These are phyloP conservation scores for Orthonychiurus folsomi DNA, from an alignment of 2,888 invertebrate species.

Conservation along the genomic window DNA sequence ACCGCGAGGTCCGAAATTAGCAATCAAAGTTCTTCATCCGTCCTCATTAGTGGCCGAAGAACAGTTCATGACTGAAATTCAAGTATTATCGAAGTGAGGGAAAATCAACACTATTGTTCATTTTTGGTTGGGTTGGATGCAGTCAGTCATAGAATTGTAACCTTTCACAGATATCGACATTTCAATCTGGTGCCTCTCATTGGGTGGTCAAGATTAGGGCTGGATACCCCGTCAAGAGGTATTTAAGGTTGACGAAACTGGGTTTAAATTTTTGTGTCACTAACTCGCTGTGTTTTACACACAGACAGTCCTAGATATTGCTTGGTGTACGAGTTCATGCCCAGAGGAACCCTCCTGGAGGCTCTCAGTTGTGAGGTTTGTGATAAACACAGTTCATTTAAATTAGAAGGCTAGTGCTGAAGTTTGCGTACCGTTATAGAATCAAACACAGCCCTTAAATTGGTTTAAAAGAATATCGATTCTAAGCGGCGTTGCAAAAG, in stretches of 20 bases:
- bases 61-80: constrained; percentile 42
- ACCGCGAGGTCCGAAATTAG: constrained; percentile 23
- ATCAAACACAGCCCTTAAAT: constrained; percentile 39
- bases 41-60: constrained; percentile 31
- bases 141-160: no score
- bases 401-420: no score
- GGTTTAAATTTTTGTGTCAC: no score
- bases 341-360: constrained; percentile 63
- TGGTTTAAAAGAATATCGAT: constrained; percentile 56
- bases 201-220: no score
- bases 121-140: neutral
- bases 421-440: no score
- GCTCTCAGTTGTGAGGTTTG: constrained; percentile 50
- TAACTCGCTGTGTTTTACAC: no score
- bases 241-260: no score
- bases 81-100: constrained; percentile 24
- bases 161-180: constrained; percentile 54
- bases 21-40: constrained; percentile 35
- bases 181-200: constrained; percentile 64
- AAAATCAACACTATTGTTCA: neutral
- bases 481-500: constrained; percentile 58
- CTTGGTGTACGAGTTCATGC: constrained; percentile 65
- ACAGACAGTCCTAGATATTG: constrained; percentile 61
- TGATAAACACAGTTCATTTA: neutral
- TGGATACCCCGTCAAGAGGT: no score